These are phyloP conservation scores for Morelia viridis DNA, from an alignment of 2,797 vertebrate species.

Conservation along the genomic window DNA sequence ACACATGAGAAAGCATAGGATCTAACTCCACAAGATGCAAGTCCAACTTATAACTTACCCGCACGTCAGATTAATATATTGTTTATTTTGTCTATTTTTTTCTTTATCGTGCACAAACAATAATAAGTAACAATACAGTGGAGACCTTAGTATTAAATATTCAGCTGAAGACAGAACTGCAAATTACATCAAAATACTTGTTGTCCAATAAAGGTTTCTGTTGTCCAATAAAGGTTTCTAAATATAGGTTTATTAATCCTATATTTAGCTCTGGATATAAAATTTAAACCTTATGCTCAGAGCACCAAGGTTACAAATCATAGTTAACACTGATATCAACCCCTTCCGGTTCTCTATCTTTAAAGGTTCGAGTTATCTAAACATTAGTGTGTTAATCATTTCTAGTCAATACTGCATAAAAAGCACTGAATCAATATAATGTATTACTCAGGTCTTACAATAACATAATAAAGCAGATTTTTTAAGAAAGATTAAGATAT, in stretches of 20 bases:
- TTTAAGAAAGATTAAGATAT: neutral
- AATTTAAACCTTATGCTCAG: neutral
- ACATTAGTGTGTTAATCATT: neutral
- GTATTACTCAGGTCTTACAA: neutral
- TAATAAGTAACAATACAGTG: neutral
- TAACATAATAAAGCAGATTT: neutral
- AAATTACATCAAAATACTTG: no score
- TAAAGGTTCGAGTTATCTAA: neutral
- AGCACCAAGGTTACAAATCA: neutral
- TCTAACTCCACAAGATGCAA: neutral
- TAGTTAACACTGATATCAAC: neutral
- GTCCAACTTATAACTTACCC: slow-evolving; percentile 70
- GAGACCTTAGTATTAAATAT: neutral
- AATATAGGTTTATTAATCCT: neutral
- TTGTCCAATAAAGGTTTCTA: no score
- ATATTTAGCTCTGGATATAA: neutral
- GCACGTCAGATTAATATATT: slow-evolving; percentile 55
- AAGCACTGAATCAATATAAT: neutral
- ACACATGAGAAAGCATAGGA: neutral
- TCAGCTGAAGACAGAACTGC: neutral
- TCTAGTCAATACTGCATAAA: neutral
- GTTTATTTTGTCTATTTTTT: neutral
- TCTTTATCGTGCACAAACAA: neutral
- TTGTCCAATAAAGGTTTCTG: no score
- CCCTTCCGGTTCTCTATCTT: neutral